A percentile compares a stretch with the other conserved stretches of the same genome.
Conservation (phyloP, 2,888 invertebrate species). For the Liopterus haemorrhoidalis region DNA sequence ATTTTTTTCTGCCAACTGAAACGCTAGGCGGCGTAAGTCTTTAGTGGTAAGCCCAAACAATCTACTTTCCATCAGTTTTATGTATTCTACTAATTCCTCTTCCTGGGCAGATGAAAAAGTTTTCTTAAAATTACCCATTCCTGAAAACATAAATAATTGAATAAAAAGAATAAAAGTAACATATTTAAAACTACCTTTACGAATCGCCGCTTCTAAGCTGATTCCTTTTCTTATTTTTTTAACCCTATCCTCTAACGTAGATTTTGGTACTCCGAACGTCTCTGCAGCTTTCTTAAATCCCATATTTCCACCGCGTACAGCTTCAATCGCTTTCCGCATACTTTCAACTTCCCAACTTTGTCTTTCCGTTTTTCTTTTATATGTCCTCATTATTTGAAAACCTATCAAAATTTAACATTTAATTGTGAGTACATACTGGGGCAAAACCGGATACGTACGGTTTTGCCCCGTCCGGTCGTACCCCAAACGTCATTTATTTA, state of each 20-base stretch:
- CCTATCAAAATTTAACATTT: not conserved
- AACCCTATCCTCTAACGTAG: slow-evolving; percentile 11
- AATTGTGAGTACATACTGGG: too few relatives aligned
- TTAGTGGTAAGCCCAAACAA: slow-evolving; percentile 30
- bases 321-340: slow-evolving; percentile 11
- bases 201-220: not conserved
- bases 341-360: slow-evolving; percentile 5
- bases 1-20: slow-evolving; percentile 34
- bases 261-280: slow-evolving; percentile 5
- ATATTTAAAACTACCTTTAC: too few relatives aligned
- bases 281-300: slow-evolving; percentile 11
- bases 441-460: too few relatives aligned
- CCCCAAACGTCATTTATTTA: too few relatives aligned
- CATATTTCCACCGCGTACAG: slow-evolving; percentile 4
- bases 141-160: too few relatives aligned
- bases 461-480: too few relatives aligned
- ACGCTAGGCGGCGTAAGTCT: slow-evolving; percentile 31
- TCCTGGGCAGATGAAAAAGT: slow-evolving; percentile 23
- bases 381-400: slow-evolving; percentile 1
- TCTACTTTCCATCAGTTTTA: slow-evolving; percentile 24
- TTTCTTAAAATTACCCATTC: slow-evolving; percentile 9
- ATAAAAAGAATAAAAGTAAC: too few relatives aligned
- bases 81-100: slow-evolving; percentile 21
- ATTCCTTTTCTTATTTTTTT: slow-evolving; percentile 9
- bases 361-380: slow-evolving; percentile 12